phyloP scores from a whole-genome alignment of 64 coral and sea anemone species.

The Astreopora myriophthalma region DNA sequence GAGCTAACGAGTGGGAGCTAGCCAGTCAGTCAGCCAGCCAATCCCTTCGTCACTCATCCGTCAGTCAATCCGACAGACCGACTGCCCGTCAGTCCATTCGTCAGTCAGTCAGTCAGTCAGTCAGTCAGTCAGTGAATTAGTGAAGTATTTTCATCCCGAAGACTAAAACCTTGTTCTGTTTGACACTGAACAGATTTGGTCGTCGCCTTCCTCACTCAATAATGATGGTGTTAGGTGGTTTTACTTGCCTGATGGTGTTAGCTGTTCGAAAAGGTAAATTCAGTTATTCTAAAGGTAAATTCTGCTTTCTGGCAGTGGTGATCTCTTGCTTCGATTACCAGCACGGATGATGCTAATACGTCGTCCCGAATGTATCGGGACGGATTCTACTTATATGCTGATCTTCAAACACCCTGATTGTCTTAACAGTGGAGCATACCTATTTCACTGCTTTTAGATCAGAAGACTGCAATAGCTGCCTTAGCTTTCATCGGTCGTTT shows the following conservation, averaged over 20 bases:
- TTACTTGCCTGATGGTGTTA: not conserved
- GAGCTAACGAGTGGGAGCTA: not conserved
- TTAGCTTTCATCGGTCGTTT: slow-evolving; percentile 43
- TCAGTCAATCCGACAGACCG: not conserved
- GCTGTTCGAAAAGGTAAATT: slow-evolving; percentile 1
- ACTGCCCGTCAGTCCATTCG: not conserved
- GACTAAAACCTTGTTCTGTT: not conserved
- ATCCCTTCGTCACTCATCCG: not conserved
- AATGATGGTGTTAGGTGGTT: not conserved
- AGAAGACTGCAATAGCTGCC: not conserved
- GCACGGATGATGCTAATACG: too few relatives aligned
- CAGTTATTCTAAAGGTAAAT: not conserved
- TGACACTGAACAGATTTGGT: not conserved
- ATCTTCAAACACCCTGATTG: too few relatives aligned
- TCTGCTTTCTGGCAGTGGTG: not conserved
- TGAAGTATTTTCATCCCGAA: not conserved
- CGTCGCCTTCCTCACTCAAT: slow-evolving; percentile 7
- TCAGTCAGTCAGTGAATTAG: not conserved
- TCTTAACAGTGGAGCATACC: too few relatives aligned
- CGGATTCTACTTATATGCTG: too few relatives aligned
- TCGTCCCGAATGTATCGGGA: too few relatives aligned
- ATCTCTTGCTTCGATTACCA: not conserved
- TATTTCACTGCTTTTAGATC: not conserved
- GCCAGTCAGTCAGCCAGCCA: not conserved
- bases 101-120: not conserved